Evolutionary conservation across 2,888 invertebrate species (phyloP), one percentile per base, ranked within the genome.

Genomic region (Rosalia funebris): DNA sequence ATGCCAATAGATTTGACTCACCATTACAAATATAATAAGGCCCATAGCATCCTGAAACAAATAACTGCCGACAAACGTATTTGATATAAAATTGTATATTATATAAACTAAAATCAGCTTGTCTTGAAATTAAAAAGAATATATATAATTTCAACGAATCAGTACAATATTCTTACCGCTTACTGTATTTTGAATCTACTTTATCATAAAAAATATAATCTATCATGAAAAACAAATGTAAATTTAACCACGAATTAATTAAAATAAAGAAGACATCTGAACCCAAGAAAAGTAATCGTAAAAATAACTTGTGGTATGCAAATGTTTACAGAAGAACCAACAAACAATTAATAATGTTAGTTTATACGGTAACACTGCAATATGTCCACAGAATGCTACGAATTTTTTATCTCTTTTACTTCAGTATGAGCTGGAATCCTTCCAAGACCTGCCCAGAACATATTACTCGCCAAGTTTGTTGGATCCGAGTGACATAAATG

Each of bases 401-500:
- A 39, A 39, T 39, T 19, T n/a, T n/a, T 25, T 36, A 10, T 16
- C n/a, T 47, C 25, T 7, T 39, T 7, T 50, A 39, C 16, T 50
- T 15, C 37, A 19, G 10, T 39, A 20, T 39, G 16, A 15, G 25
- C 7, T 50, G 50, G 50, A 41, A 11, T 12, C 25, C 10, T 50
- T 50, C 50, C 50, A 50, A 50, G 39, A 50, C 37, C 39, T 39
- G 39, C 50, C 39, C 39, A 25, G 50, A 50, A 50, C 50, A 50
- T 50, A 50, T 50, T 50, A 50, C 50, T 50, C 50, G 50, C 57
- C 44, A 50, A 57, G 48, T 57, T 50, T 36, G 25, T 36, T 56
- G 48, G 57, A 60, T 61, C 25, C 42, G 57, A 59, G 54, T 61
- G 52, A 46, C 62, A 67, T 61, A 58, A 57, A 65, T 57, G 67